Base-by-base conservation (phyloP, 30 jellyfish, hydroid and myxozoan species). In the Rhopilema esculentum region DNA sequence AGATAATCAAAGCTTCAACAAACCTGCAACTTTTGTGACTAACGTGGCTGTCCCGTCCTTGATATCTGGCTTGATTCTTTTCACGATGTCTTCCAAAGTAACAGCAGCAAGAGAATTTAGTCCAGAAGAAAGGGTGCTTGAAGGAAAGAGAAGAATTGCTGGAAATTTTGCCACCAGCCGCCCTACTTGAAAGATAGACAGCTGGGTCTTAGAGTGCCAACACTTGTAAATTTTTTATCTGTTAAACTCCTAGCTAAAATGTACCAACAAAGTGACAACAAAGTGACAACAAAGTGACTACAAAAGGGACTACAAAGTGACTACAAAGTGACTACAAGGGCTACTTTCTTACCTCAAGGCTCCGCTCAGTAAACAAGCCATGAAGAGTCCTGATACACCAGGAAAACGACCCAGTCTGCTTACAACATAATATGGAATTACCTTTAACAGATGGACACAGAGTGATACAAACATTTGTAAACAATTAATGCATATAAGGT, bases 331-430 rank as follows among this genome's bases (percentile, higher is more conserved):
- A 40, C 57, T 40, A 40, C 9, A 12, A 40, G 12, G 57, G 9
- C 12, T 27, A 15, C 18, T 27, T 8, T 6, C 79, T 16, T 80
- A 89, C 97, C 97, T 89, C 0, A 89, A 32, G 0, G 97, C 84
- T 16, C 93, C 93, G 66, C 97, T 91, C 74, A 91, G 79, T 32
- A 91, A 61, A 28, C 95, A 82, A 0, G 97, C 97, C 67, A 82
- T 91, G 72, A 72, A 91, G 8, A 91, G 7, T 23, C 97, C 97
- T 48, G 97, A 49, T 1, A 91, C 81, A 24, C 97, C 97, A 23
- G 86, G 68, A 22, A 91, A 74, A 74, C 86, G 95, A 24, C 86
- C 63, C 80, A 91, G 72, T 71, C 86, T 86, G 62, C 78, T 72
- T 0, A 91, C 79, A 28, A 91, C 91, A 65, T 66, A 86, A 49